Conservation (phyloP, 2,888 invertebrate species). For the Netelia melanura region DNA sequence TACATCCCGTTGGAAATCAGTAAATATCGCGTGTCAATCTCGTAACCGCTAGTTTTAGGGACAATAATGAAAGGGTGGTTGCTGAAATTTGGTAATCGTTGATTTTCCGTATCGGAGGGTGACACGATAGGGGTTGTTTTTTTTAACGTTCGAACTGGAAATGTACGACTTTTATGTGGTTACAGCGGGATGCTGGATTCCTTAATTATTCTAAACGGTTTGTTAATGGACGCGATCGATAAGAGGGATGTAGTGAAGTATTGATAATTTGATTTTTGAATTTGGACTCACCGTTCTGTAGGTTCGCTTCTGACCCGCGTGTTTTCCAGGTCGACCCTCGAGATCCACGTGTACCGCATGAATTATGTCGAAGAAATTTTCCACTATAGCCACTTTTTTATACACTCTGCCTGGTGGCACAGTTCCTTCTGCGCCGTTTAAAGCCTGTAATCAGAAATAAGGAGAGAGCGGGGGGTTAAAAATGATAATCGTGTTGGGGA, state of each 20-base stretch:
- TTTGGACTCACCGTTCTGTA: conserved; percentile 94
- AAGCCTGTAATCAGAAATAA: conserved; percentile 87
- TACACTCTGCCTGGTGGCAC: conserved; percentile 88
- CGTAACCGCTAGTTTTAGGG: not conserved
- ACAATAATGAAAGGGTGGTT: not conserved
- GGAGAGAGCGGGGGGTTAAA: not conserved
- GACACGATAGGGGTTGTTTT: not conserved
- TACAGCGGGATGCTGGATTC: too few species aligned
- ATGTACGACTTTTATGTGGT: too few species aligned
- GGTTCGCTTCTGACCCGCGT: conserved; percentile 98
- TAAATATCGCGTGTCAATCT: conserved; percentile 74
- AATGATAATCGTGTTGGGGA: too few species aligned
- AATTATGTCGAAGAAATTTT: conserved; percentile 98
- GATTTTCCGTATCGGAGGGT: not conserved
- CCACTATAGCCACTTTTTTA: conserved; percentile 98
- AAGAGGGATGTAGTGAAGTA: too few species aligned
- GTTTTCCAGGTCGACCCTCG: conserved; percentile 96
- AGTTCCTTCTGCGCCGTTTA: conserved; percentile 87
- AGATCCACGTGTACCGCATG: conserved; percentile 97
- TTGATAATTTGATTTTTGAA: conserved; percentile 7
- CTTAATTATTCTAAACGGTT: too few species aligned
- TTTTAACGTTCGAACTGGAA: not conserved
- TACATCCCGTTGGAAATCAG: conserved; percentile 65
- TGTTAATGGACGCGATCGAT: too few species aligned
- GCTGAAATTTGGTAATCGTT: not conserved